Base-by-base conservation (phyloP, 2,888 invertebrate genomes). In the Lasioglossum lativentre region DNA sequence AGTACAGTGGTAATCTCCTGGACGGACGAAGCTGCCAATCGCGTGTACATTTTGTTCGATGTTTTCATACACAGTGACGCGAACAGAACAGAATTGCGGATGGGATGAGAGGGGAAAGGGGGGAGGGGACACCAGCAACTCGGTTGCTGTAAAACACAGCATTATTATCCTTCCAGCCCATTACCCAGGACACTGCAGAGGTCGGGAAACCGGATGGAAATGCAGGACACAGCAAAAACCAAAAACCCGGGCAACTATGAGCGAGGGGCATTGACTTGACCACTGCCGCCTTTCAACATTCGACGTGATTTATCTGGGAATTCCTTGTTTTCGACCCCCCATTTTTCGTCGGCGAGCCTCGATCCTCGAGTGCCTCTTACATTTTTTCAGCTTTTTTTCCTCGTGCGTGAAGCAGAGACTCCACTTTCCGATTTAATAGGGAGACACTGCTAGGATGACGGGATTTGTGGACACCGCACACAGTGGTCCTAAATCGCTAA, bases 161-260 rank as follows among this genome's bases (percentile, higher is more conserved):
- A 93, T 93, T 94, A 94, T 93, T 93, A 93, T 93, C 93, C 93
- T 94, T 94, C 94, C 93, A 93, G 92, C 92, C 93, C 93, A 94
- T 94, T 94, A 94, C 92, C 94, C 93, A 91, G 93, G 89, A 91
- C 92, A 92, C 92, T 91, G 89, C 85, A 90, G 88, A 90, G 92
- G 92, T 88, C 84, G 89, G 85, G 91, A 89, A 89, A 86, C 87
- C 82, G 89, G 86, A 82, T 88, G 88, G 81, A 87, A 87, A 86
- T 81, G 90, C 86, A 88, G 88, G 85, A 88, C 83, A 75, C 73
- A 83, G 91, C 89, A 93, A 94, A 93, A 93, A 93, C 93, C 92
- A 91, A 93, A 93, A 93, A 93, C 90, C 93, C 93, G 90, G 88
- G 91, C 92, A 93, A 92, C 93, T 92, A 92, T 91, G 89, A 89